phyloP scores from a whole-genome alignment of 2,888 invertebrate genomes.

The Hemicrepidius hirtus region DNA sequence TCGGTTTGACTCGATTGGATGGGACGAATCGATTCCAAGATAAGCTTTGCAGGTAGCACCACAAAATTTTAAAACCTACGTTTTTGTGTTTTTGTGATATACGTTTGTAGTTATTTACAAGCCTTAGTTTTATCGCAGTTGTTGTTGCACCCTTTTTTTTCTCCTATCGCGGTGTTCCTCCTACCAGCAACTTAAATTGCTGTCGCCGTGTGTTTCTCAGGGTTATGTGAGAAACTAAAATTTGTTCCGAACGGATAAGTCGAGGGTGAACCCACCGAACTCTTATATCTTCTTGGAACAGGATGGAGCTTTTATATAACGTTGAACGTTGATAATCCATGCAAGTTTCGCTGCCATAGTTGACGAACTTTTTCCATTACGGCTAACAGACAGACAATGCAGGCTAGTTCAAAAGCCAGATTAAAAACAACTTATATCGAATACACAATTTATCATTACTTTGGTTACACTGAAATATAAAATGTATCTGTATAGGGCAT shows the following conservation, averaged over 20 bases:
- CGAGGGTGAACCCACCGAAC: constrained; percentile 36
- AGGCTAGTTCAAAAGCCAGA: constrained; percentile 62
- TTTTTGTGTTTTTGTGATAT: background rate
- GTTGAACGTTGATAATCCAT: constrained; percentile 65
- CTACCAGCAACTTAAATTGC: background rate
- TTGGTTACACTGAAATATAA: constrained; percentile 10
- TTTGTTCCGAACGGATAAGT: constrained; percentile 13
- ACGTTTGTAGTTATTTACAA: background rate
- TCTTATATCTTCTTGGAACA: constrained; percentile 56
- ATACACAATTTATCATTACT: constrained; percentile 62
- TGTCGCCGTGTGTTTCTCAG: background rate
- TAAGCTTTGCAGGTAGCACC: constrained; percentile 47
- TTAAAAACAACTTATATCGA: constrained; percentile 63
- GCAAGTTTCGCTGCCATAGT: constrained; percentile 65
- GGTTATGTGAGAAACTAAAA: background rate
- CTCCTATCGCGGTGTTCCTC: background rate
- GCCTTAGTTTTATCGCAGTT: background rate
- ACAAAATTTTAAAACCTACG: constrained; percentile 20
- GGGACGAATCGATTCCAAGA: constrained; percentile 55
- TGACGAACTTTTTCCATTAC: constrained; percentile 68
- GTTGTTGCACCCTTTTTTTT: background rate
- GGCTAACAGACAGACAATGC: constrained; percentile 66
- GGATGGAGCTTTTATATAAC: constrained; percentile 60
- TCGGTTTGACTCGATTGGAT: constrained; percentile 56
- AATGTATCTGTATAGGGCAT: background rate